These are phyloP conservation scores for Helleia helle DNA, from an alignment of 2,888 invertebrate species.

Conservation along the genomic window DNA sequence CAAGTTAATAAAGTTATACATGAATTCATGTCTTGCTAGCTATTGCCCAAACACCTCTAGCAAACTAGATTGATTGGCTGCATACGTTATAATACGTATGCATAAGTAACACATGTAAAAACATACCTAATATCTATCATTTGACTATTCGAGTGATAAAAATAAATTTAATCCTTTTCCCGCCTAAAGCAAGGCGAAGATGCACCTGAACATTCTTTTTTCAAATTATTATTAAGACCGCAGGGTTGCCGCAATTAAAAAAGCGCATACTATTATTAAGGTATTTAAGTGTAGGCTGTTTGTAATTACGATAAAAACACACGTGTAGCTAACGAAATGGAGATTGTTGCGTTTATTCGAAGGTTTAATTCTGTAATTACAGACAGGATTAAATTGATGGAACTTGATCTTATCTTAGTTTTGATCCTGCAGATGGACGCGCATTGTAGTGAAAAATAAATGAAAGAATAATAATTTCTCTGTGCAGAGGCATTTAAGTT, in stretches of 20 bases:
- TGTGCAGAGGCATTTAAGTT: background rate
- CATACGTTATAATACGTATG: no score
- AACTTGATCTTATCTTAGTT: constrained; percentile 21
- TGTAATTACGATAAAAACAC: constrained; percentile 40
- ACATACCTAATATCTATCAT: no score
- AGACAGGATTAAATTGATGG: constrained; percentile 29
- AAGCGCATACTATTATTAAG: constrained; percentile 46
- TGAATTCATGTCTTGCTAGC: no score
- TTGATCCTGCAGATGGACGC: constrained; percentile 19
- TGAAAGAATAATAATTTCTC: background rate
- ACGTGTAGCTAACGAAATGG: constrained; percentile 30
- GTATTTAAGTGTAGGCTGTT: constrained; percentile 35
- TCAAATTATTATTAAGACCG: background rate
- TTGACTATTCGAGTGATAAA: no score
- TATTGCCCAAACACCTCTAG: no score
- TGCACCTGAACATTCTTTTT: background rate
- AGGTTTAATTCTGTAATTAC: constrained; percentile 32
- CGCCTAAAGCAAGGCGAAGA: constrained; percentile 10
- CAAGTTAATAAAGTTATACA: no score
- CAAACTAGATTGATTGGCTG: no score
- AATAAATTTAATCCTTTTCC: background rate
- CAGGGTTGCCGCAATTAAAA: constrained; percentile 42
- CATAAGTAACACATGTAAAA: no score
- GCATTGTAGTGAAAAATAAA: background rate
- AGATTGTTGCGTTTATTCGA: constrained; percentile 25